A percentile compares a stretch with the other conserved stretches of the same genome.
Conservation (phyloP, 2,113 vertebrate genomes). For the Sinocyclocheilus anophthalmus region DNA sequence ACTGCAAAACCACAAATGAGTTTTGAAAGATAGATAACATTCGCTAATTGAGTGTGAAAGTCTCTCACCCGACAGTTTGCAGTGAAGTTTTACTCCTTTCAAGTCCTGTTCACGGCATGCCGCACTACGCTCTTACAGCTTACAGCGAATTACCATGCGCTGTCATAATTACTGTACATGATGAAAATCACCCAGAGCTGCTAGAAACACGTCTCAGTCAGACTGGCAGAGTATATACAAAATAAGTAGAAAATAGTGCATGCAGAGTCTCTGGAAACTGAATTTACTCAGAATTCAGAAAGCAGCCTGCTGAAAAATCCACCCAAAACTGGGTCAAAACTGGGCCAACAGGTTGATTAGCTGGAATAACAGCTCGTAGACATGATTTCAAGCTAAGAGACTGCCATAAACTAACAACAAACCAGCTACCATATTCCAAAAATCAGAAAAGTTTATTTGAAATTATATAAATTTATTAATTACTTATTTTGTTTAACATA, state of each 20-base stretch:
- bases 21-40: slow-evolving; percentile 36
- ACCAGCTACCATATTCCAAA: neutral
- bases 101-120: slow-evolving; percentile 29
- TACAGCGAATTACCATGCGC: slow-evolving; percentile 52
- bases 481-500: no score
- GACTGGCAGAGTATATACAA: slow-evolving; percentile 45
- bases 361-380: neutral
- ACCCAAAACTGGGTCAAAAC: neutral
- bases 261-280: slow-evolving; percentile 32
- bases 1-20: slow-evolving; percentile 29
- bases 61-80: slow-evolving; percentile 30
- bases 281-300: slow-evolving; percentile 38
- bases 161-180: slow-evolving; percentile 60
- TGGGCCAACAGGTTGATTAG: neutral
- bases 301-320: neutral
- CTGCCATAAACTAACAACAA: neutral
- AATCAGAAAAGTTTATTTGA: neutral
- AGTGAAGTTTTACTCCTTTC: slow-evolving; percentile 14
- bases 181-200: slow-evolving; percentile 34
- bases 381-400: neutral
- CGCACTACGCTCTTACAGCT: slow-evolving; percentile 56
- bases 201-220: slow-evolving; percentile 31
- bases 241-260: neutral
- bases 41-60: slow-evolving; percentile 54
- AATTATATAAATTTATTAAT: no score